Evolutionary conservation across 2,888 invertebrate genomes (phyloP), one percentile per base, ranked within the genome.

Genomic region (Endotricha flammealis): DNA sequence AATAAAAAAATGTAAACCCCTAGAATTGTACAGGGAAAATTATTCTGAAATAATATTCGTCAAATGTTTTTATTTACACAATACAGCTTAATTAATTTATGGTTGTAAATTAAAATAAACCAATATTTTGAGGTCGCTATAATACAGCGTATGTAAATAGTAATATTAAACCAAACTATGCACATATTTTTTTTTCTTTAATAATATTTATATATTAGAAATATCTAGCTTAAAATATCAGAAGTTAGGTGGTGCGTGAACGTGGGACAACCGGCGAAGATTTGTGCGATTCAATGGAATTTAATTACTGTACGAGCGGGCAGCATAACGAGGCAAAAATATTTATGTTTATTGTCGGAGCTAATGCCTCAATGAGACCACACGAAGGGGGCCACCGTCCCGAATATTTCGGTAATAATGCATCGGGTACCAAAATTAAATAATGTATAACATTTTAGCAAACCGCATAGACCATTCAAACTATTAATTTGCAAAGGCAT

Each of bases 211-310:
- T n/a, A n/a, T n/a, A n/a, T n/a, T n/a, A n/a, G n/a, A n/a, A n/a
- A n/a, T n/a, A n/a, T n/a, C n/a, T n/a, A n/a, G n/a, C n/a, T n/a
- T n/a, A n/a, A n/a, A n/a, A n/a, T n/a, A n/a, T n/a, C 59, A 55
- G 52, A 52, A 50, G 56, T 57, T 44, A 60, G 52, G 50, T 53
- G 48, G 57, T 47, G 49, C 43, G 57, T 43, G 56, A 54, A 50
- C 62, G 61, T 58, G 65, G 35, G 35, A 29, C 32, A 13, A 12
- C 25, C 72, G 65, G 71, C 46, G 71, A 75, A 76, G 78, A 85
- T 85, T 85, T 82, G 85, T 86, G 79, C 70, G 81, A 76, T 75
- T 75, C 76, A 74, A 68, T 65, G 83, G 85, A 85, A 86, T 85
- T 85, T 85, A 85, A 86, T 85, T 85, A 85, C 76, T 68, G 64